Conservation (phyloP, 2,113 vertebrate species). For the Galemys pyrenaicus region DNA sequence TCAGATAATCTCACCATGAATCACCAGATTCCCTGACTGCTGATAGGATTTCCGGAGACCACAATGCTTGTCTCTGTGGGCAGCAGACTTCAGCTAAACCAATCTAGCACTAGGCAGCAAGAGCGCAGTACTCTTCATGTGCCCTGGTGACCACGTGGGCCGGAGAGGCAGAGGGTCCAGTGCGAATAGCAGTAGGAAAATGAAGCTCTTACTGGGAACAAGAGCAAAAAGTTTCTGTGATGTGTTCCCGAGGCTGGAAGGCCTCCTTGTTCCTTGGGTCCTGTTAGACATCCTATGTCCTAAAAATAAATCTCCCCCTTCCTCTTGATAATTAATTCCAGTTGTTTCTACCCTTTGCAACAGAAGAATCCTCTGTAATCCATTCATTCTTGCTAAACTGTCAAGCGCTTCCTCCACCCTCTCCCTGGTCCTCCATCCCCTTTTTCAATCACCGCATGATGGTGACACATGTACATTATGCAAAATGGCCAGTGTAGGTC, state of each 20-base stretch:
- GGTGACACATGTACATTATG: slow-evolving; percentile 1
- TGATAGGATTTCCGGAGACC: background rate
- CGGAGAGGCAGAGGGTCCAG: background rate
- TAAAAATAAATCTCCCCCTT: slow-evolving; percentile 3
- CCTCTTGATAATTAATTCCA: background rate
- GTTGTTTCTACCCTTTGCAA: slow-evolving; percentile 17
- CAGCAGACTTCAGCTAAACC: background rate
- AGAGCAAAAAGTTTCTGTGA: background rate
- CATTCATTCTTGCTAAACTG: background rate
- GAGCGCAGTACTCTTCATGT: background rate
- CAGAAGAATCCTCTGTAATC: background rate
- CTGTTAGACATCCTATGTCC: background rate
- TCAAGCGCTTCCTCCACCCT: background rate
- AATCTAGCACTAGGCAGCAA: background rate
- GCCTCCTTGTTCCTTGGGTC: background rate
- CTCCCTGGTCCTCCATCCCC: background rate
- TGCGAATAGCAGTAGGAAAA: background rate
- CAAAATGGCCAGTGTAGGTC: slow-evolving; percentile 63
- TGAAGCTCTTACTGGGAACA: background rate
- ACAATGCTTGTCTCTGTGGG: background rate
- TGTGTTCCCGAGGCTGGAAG: background rate
- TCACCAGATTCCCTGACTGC: background rate
- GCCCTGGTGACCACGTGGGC: background rate
- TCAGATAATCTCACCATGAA: background rate
- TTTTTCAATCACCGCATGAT: slow-evolving; percentile 14